Conservation (phyloP, 1,140 invertebrate genomes). For the Archivesica marissinica region DNA sequence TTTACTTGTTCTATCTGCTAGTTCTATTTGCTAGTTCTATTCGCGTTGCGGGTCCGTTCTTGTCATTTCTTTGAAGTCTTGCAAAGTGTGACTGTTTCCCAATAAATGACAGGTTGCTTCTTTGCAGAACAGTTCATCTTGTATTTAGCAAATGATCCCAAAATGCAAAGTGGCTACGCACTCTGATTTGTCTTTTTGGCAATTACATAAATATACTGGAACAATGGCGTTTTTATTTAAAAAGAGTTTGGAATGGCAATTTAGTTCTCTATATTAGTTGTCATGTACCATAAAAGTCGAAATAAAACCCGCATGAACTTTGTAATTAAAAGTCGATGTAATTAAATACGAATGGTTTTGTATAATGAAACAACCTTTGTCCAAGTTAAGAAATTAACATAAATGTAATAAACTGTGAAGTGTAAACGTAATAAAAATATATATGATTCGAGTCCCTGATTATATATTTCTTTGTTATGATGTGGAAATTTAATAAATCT, state of each 20-base stretch:
- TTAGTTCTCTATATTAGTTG: conserved; percentile 47
- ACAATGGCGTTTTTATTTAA: conserved; percentile 32
- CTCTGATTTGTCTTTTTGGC: background rate
- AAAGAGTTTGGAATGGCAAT: conserved; percentile 9
- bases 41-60: background rate
- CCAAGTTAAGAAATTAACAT: conserved; percentile 45
- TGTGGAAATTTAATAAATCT: conserved; percentile 54
- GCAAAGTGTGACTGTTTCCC: background rate
- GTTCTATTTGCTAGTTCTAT: too few relatives aligned
- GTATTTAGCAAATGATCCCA: background rate
- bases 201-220: conserved; percentile 7
- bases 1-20: too few relatives aligned
- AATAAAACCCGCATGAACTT: conserved; percentile 54
- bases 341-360: conserved; percentile 38
- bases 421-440: conserved; percentile 51
- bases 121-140: background rate
- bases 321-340: conserved; percentile 59
- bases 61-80: conserved; percentile 14
- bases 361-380: conserved; percentile 49
- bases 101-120: background rate
- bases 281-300: conserved; percentile 55
- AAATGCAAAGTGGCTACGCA: background rate
- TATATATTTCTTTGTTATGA: conserved; percentile 56
- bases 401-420: conserved; percentile 57
- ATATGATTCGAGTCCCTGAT: conserved; percentile 45